Evolutionary conservation across 2,888 invertebrate species (phyloP), one percentile per base, ranked within the genome.

Genomic region (Amphimallon solstitiale): DNA sequence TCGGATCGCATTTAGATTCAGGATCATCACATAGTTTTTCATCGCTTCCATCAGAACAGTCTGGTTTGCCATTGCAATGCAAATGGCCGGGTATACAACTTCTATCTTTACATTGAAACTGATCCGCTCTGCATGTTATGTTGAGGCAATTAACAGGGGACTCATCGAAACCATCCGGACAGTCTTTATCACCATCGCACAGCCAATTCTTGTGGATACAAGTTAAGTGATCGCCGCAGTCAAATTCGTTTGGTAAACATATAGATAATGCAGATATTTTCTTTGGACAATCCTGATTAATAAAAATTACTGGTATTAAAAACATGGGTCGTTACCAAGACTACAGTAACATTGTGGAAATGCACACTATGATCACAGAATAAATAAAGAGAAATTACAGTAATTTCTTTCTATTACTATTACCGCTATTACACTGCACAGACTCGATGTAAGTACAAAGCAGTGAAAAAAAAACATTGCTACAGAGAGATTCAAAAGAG

Each of bases 41-140:
- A 80, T 97, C 96, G 75, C 92, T 93, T 71, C 89, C 90, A 82
- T 97, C 95, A 0, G 86, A 82, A 76, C 96, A 97, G 74, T 97
- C 95, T 17, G 86, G 81, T 52, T 89, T 86, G 0, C 94, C 94
- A 70, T 94, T 91, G 81, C 97, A 97, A 74, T 90, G 90, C 70
- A 94, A 83, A 71, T 92, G 89, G 1, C 92, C 93, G 48, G 92
- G 87, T 69, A 94, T 93, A 77, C 94, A 94, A 70, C 88, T 89
- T 68, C 87, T 88, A 83, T 93, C 91, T 52, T 86, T 88, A 80
- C 96, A 97, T 77, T 92, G 92, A 81, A 94, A 96, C 82, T 95
- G 94, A 84, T 95, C 94, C 0, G 90, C 85, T 48, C 92, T 85
- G 82, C 96, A 97, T 21, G 92, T 92, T 73, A 90, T 83, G 76